phyloP scores from a whole-genome alignment of 2,797 vertebrate species.

The Myiothlypis coronata region DNA sequence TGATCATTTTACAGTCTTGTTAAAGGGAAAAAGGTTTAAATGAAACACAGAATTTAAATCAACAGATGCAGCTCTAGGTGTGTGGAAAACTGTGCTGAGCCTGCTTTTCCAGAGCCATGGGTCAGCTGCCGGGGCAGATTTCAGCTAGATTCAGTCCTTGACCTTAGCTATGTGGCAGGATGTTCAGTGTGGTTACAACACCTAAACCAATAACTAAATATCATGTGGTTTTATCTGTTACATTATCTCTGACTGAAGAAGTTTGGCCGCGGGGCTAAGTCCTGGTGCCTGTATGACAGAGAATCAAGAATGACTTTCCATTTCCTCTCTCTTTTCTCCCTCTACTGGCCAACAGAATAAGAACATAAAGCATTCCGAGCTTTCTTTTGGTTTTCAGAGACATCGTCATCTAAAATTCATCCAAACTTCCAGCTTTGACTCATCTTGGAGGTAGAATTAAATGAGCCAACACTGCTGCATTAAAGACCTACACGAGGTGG shows the following conservation, averaged over 20 bases:
- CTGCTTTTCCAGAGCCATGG: not conserved
- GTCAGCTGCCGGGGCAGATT: not conserved
- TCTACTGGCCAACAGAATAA: not conserved
- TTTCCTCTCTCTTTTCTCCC: conserved; percentile 40
- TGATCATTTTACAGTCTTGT: not conserved
- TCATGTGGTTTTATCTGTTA: not conserved
- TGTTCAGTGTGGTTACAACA: not conserved
- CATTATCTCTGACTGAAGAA: not conserved
- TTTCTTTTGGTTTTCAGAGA: not conserved
- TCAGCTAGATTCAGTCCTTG: not conserved
- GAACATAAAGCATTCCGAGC: not conserved
- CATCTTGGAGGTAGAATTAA: not conserved
- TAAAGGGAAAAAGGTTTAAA: not conserved
- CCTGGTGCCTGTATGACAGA: not conserved
- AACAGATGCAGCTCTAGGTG: not conserved
- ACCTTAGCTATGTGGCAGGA: not conserved
- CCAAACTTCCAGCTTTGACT: not conserved
- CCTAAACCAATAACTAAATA: not conserved
- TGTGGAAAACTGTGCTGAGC: not conserved
- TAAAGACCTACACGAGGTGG: not conserved
- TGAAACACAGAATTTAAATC: not conserved
- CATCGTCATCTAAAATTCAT: not conserved
- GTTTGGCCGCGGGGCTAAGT: not conserved
- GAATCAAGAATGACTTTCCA: not conserved
- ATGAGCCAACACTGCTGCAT: not conserved